Percentiles rank a stretch among this genome's conserved stretches.
Conservation (phyloP, 2,888 invertebrate genomes). For the Lycaena phlaeas region DNA sequence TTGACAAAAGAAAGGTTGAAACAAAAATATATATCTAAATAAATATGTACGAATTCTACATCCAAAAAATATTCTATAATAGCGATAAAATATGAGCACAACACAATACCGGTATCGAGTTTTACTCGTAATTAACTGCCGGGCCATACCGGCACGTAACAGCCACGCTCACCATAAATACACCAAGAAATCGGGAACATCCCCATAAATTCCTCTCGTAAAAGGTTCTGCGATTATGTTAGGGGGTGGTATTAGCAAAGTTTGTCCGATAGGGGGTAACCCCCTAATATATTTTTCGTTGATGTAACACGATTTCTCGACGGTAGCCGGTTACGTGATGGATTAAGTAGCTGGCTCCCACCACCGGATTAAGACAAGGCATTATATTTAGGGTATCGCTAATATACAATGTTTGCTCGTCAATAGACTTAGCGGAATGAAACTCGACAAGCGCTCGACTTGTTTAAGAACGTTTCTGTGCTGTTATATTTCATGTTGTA, state of each 20-base stretch:
- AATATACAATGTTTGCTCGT: conserved; percentile 64
- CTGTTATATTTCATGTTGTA: too few species aligned
- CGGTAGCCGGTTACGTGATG: conserved; percentile 73
- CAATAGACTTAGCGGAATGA: conserved; percentile 55
- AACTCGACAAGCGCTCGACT: conserved; percentile 18
- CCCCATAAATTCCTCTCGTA: conserved; percentile 73
- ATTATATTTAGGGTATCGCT: conserved; percentile 61
- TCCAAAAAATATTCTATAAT: too few species aligned
- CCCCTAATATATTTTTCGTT: conserved; percentile 74
- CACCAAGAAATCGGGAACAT: conserved; percentile 70
- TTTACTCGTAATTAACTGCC: conserved; percentile 60
- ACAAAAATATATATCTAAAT: too few species aligned
- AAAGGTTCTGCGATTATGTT: conserved; percentile 72
- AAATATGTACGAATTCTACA: too few species aligned
- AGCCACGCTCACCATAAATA: conserved; percentile 66
- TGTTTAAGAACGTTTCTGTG: too few species aligned
- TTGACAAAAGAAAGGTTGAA: too few species aligned
- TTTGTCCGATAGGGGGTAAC: conserved; percentile 64
- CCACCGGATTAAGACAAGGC: conserved; percentile 63
- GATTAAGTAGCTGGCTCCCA: conserved; percentile 68
- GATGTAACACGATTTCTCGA: conserved; percentile 75
- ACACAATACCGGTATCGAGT: conserved; percentile 22
- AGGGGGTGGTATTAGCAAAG: conserved; percentile 73
- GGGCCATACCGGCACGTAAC: conserved; percentile 55
- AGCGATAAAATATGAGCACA: conserved; percentile 7